Evolutionary conservation across 2,797 vertebrate species (phyloP).

Genomic region (Epinephelus malabaricus): DNA sequence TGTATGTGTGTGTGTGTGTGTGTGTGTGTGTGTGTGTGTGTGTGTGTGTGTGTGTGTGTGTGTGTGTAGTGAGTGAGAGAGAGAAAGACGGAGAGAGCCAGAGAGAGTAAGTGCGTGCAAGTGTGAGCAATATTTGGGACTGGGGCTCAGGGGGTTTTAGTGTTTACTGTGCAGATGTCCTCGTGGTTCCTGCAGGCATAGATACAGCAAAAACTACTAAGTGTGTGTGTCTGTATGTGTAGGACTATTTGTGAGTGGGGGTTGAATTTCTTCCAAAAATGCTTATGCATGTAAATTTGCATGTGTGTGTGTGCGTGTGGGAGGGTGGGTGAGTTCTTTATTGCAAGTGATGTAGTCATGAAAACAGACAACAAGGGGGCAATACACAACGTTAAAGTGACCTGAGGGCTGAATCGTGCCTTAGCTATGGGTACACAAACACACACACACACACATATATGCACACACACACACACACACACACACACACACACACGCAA

Average conservation of each 20-base stretch:
- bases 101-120: slow-evolving; percentile 53
- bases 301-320: slow-evolving; percentile 6
- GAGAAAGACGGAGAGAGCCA: neutral
- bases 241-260: neutral
- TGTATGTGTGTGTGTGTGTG: slow-evolving; percentile 57
- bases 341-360: slow-evolving; percentile 55
- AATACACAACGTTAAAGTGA: slow-evolving; percentile 53
- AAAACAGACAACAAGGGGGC: slow-evolving; percentile 59
- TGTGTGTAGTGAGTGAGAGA: slow-evolving; percentile 48
- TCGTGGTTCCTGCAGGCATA: slow-evolving; percentile 65
- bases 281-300: slow-evolving; percentile 52
- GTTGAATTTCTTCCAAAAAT: slow-evolving; percentile 48
- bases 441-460: slow-evolving; percentile 5
- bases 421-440: slow-evolving; percentile 18
- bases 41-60: slow-evolving; percentile 71
- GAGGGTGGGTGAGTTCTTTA: slow-evolving; percentile 27
- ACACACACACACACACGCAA: neutral
- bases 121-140: slow-evolving; percentile 70
- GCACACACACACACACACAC: slow-evolving; percentile 7
- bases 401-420: slow-evolving; percentile 55
- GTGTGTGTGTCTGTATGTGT: slow-evolving; percentile 15
- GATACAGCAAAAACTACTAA: slow-evolving; percentile 47
- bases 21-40: slow-evolving; percentile 72
- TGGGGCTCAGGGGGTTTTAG: slow-evolving; percentile 60
- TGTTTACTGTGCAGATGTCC: slow-evolving; percentile 77